These are phyloP conservation scores for Lottia scabra DNA, from an alignment of 2,888 invertebrate species.

Conservation along the genomic window DNA sequence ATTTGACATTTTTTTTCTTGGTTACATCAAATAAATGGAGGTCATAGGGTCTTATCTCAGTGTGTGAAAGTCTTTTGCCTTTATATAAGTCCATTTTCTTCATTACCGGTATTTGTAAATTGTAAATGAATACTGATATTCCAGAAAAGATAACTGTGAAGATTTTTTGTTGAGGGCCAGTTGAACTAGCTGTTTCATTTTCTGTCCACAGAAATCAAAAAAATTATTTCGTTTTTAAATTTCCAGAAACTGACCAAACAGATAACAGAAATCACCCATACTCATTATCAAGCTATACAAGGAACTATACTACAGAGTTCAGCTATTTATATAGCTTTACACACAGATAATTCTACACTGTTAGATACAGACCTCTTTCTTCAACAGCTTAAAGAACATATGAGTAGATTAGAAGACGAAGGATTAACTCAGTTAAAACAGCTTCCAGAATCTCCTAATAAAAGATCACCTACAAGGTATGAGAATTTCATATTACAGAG, in stretches of 20 bases:
- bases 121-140: too few species aligned
- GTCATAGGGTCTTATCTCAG: too few species aligned
- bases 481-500: not conserved
- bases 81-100: too few species aligned
- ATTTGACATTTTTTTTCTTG: too few species aligned
- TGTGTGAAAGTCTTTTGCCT: too few species aligned
- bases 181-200: too few species aligned
- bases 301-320: conserved; percentile 72
- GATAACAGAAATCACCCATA: conserved; percentile 76
- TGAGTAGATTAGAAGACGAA: conserved; percentile 44
- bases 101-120: too few species aligned
- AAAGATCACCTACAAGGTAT: not conserved
- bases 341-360: conserved; percentile 21
- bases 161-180: too few species aligned
- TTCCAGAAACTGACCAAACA: conserved; percentile 45
- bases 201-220: too few species aligned
- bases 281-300: conserved; percentile 68
- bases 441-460: not conserved
- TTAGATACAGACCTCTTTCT: conserved; percentile 44
- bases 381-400: conserved; percentile 39
- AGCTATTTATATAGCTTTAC: conserved; percentile 73
- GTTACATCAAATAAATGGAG: too few species aligned
- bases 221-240: too few species aligned
- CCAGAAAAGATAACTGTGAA: too few species aligned
- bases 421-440: not conserved